Evolutionary conservation across 1,140 invertebrate species (phyloP), one percentile per base, ranked within the genome.

Genomic region (Zaprionus davidi): DNA sequence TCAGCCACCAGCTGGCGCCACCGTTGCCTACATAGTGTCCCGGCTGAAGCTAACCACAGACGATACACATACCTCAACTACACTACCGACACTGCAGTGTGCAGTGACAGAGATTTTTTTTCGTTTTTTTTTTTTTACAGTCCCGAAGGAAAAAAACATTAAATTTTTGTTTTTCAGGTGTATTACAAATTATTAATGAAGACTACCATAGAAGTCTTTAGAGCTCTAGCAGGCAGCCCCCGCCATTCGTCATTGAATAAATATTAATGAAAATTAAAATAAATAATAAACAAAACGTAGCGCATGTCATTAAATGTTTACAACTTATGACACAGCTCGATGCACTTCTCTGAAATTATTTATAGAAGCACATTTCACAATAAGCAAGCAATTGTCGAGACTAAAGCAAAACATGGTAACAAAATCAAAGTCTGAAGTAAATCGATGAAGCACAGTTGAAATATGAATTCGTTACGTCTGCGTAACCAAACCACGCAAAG

Each of bases 261-360:
- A 34, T 11, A 12, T 34, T 24, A 67, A 22, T 12, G 22, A 41
- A 49, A 57, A 15, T 51, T 6, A 53, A 38, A 31, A 31, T 11
- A 31, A 31, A 31, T 31, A 31, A 17, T 58, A 59, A 72, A 72
- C 64, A 58, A 66, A 67, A 12, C 3, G 31, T n/a, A 34, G 17
- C n/a, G 12, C n/a, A 28, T 20, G 22, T 22, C 44, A 44, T 5
- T 24, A 28, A 58, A 49, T 57, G 28, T 66, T 65, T 67, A 67
- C 55, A 51, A 38, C 22, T 41, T 28, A 12, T n/a, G 20, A 12
- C 20, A 9, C 15, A 9, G 11, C 12, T 55, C 31, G 28, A 26
- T 44, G 31, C 26, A 12, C 15, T 24, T 51, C 20, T 51, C 46
- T 24, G 22, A 49, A 9, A 31, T 28, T 5, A 0, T 15, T 11